Evolutionary conservation across 2,113 vertebrate species (phyloP), one percentile per base, ranked within the genome.

Genomic region (Halichoerus grypus): DNA sequence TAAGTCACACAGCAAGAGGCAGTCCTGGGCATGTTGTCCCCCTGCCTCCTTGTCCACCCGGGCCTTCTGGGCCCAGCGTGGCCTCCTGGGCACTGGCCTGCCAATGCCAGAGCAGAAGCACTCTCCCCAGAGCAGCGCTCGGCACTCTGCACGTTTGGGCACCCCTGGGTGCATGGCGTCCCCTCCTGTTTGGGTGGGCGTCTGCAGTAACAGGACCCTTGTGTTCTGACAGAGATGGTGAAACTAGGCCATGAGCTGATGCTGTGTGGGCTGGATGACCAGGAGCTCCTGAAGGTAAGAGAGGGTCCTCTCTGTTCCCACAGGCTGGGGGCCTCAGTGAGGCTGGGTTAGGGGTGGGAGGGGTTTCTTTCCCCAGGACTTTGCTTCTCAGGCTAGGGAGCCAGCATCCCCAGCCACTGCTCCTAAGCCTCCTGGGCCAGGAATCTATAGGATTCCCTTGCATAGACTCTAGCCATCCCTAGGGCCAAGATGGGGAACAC

Each of bases 221-320:
- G 69, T 97, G 36, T 76, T 87, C 61, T 18, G 19, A 71, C 98
- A 99, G 99, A 99, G 93, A 98, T 99, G 89, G 98, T 98, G 65
- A 96, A 88, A 28, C 97, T 99, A 79, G 99, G 99, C 28, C 98
- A 99, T 63, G 99, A 99, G 57, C 98, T 99, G 97, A 98, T 99
- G 98, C 96, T 99, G 86, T 99, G 99, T 95, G 98, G 88, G 89
- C 97, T 97, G 4, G 97, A 98, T 36, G 99, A 99, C 88, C 97
- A 99, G 92, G 99, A 99, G 86, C 98, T 99, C 93, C 99, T 99
- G 90, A 97, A 97, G 99, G 99, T 99, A 98, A 97, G 98, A 95
- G 69, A 51, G 42, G 55, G 42, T 19, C 16, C 28, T 72, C 2
- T 33, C 36, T n/a, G 5, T 61, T 33, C 61, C 39, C 39, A 1